Percentiles rank a stretch among this genome's conserved stretches.
Evolutionary conservation across 2,888 invertebrate species (phyloP).

Genomic region (Halictus quadricinctus): DNA sequence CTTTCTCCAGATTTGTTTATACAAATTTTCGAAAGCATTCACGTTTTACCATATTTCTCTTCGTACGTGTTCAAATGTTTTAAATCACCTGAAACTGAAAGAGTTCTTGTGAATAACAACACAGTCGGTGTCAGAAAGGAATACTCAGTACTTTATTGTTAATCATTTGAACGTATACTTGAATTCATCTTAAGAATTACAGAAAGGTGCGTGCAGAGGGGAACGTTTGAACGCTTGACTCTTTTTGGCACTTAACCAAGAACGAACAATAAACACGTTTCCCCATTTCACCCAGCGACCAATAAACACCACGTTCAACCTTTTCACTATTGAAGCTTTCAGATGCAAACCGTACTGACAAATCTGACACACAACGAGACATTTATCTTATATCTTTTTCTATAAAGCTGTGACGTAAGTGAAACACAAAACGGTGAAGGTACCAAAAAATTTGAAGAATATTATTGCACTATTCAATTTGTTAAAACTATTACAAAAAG

Average conservation of each 20-base stretch:
- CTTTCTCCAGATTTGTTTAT: background rate
- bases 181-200: constrained; percentile 61
- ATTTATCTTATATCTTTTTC: background rate
- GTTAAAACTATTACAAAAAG: background rate
- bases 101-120: background rate
- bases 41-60: background rate
- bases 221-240: constrained; percentile 60
- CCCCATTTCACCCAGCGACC: constrained; percentile 1
- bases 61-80: background rate
- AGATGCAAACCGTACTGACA: background rate
- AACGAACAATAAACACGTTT: constrained; percentile 28
- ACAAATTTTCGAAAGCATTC: background rate
- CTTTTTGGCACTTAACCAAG: constrained; percentile 61
- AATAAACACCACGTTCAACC: background rate
- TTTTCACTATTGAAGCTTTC: background rate
- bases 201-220: constrained; percentile 58
- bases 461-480: background rate
- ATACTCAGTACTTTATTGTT: constrained; percentile 64
- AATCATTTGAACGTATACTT: constrained; percentile 63
- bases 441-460: background rate
- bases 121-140: constrained; percentile 57
- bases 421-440: background rate
- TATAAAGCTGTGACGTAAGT: background rate
- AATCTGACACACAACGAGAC: background rate
- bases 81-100: background rate